These are phyloP conservation scores for Drosophila testacea DNA, from an alignment of 2,888 invertebrate genomes.

Conservation along the genomic window DNA sequence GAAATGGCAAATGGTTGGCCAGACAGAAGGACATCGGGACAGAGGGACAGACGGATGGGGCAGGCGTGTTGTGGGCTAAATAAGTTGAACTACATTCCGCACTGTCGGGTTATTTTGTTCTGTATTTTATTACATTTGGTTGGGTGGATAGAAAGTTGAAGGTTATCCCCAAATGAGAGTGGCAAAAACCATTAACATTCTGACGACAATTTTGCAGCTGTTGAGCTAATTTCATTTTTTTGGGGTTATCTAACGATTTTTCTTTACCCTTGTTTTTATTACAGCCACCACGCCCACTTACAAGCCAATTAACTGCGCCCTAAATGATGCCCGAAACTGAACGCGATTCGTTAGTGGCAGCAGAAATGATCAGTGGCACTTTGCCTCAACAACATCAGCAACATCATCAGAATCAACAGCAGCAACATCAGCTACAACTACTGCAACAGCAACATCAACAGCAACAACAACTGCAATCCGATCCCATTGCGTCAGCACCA, in stretches of 20 bases:
- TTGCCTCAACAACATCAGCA: conserved; percentile 72
- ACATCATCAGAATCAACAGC: conserved; percentile 47
- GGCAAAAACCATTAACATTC: conserved; percentile 51
- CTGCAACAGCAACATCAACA: conserved; percentile 60
- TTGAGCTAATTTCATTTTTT: conserved; percentile 53
- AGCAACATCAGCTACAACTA: conserved; percentile 33
- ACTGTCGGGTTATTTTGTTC: conserved; percentile 44
- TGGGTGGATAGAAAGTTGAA: conserved; percentile 25
- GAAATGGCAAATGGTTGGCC: conserved; percentile 58
- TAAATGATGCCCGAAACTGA: conserved; percentile 85
- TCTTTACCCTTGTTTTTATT: conserved; percentile 29
- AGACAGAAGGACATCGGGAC: conserved; percentile 6
- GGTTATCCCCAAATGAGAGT: conserved; percentile 19
- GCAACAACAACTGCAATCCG: conserved; percentile 30
- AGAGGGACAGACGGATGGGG: conserved; percentile 1
- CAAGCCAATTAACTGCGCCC: conserved; percentile 57
- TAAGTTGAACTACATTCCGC: conserved; percentile 72
- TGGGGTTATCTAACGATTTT: conserved; percentile 22
- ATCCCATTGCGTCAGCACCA: conserved; percentile 21
- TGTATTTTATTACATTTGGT: conserved; percentile 73
- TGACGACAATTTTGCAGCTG: conserved; percentile 62
- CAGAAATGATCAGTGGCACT: conserved; percentile 84
- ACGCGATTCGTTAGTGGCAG: conserved; percentile 81
- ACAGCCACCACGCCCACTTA: conserved; percentile 54
- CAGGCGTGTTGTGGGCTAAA: conserved; percentile 58